phyloP scores from a whole-genome alignment of 2,113 vertebrate genomes.

The Scolopax mira region DNA sequence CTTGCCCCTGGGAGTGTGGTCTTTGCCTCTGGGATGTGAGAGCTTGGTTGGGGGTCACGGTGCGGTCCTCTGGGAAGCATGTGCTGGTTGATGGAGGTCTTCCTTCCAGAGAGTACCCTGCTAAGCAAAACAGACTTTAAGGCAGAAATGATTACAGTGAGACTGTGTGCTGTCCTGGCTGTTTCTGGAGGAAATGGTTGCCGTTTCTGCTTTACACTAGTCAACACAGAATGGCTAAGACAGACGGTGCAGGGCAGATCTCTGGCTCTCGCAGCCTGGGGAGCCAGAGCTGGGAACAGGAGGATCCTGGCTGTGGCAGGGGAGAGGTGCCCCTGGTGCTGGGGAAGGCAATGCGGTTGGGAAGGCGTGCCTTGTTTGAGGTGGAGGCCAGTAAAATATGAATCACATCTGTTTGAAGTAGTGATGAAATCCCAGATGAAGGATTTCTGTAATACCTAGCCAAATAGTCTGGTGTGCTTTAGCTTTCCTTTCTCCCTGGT shows the following conservation, averaged over 20 bases:
- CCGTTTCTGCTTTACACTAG: not conserved
- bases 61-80: not conserved
- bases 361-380: slow-evolving; percentile 47
- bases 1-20: not conserved
- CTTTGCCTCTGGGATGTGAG: not conserved
- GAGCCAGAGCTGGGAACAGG: not conserved
- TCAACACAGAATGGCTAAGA: not conserved
- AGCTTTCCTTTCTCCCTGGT: not conserved
- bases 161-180: not conserved
- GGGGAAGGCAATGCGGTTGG: slow-evolving; percentile 23
- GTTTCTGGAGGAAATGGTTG: not conserved
- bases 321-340: slow-evolving; percentile 11
- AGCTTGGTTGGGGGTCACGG: not conserved
- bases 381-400: slow-evolving; percentile 16
- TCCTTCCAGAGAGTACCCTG: not conserved
- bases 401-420: slow-evolving; percentile 62
- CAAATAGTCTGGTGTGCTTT: slow-evolving; percentile 4
- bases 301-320: not conserved
- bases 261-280: not conserved
- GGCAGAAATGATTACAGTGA: not conserved
- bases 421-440: slow-evolving; percentile 51
- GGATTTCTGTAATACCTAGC: slow-evolving; percentile 60
- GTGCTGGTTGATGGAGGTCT: not conserved
- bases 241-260: not conserved
- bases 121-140: not conserved